Evolutionary conservation across 2,888 invertebrate species (phyloP), one percentile per base, ranked within the genome.

Genomic region (Drosophila percnosoma): DNA sequence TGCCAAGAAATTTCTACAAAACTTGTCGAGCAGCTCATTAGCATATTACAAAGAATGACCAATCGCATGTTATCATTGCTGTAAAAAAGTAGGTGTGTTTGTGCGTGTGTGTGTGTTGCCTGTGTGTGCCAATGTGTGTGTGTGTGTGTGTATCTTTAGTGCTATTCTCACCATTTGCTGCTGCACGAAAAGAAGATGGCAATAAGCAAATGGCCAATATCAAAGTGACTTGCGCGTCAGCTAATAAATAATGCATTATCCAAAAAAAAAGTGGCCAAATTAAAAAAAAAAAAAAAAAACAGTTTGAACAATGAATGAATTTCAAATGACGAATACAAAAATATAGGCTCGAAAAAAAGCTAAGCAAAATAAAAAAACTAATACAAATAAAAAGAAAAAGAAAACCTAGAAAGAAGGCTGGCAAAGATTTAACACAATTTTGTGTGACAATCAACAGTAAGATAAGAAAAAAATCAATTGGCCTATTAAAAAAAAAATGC

Each of bases 31-130:
- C 54, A 24, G 40, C 68, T 73, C 83, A 85, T 85, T 89, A 89
- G 73, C 87, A 85, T 85, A 84, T 87, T 63, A 69, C 68, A 42
- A 68, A 68, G 80, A 80, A 80, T 80, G 72, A 63, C 48, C 51
- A 66, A 70, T 53, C 67, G 74, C 76, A 51, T 64, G 48, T 59
- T 55, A 33, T 61, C 53, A 31, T 58, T 38, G 38, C 49, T 34
- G 58, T 64, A 54, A 55, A 60, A 45, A 45, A 45, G 15, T 45
- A 24, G 21, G 21, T 52, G 27, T 52, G 31, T 34, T 38, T 38
- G 29, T 67, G 57, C 53, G 59, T 40, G 13, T 74, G 45, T 27
- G 40, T 66, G 40, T 59, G 38, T 45, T 31, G 31, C 8, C 24
- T 21, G 24, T 65, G 54, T 48, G 60, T 64, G 51, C 31, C 31